Evolutionary conservation across 2,888 invertebrate species (phyloP).

Genomic region (Nyleta sp.): DNA sequence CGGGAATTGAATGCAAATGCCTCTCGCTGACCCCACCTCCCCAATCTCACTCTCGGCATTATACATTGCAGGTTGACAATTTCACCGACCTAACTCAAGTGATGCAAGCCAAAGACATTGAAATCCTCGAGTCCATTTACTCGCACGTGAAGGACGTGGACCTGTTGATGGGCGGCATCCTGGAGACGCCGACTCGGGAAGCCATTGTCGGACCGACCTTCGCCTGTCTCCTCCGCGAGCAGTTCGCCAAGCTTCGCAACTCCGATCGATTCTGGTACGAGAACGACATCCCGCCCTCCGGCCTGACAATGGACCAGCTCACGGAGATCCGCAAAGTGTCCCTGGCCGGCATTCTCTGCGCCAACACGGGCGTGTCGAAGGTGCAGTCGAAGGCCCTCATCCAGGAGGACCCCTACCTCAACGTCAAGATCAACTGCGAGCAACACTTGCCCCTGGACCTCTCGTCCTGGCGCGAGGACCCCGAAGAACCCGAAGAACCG

Average conservation of each 20-base stretch:
- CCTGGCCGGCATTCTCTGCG: conserved; percentile 91
- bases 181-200: conserved; percentile 91
- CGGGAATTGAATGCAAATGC: no score
- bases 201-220: conserved; percentile 94
- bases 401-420: conserved; percentile 92
- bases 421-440: conserved; percentile 88
- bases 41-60: no score
- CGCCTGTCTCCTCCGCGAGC: conserved; percentile 92
- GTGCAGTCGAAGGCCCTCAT: conserved; percentile 95
- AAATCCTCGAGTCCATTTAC: conserved; percentile 73
- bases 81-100: conserved; percentile 72
- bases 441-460: conserved; percentile 88
- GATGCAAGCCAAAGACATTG: conserved; percentile 70
- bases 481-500: conserved; percentile 66
- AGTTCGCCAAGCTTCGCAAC: conserved; percentile 91
- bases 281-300: conserved; percentile 95
- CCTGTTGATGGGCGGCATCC: conserved; percentile 91
- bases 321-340: conserved; percentile 91
- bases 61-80: conserved; percentile 63
- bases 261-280: conserved; percentile 98
- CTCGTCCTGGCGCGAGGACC: conserved; percentile 87
- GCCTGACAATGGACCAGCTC: conserved; percentile 90
- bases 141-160: conserved; percentile 91
- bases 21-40: no score
- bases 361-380: conserved; percentile 87